Conservation (phyloP, 92 coral and sea anemone genomes). For the Ricordea florida region DNA sequence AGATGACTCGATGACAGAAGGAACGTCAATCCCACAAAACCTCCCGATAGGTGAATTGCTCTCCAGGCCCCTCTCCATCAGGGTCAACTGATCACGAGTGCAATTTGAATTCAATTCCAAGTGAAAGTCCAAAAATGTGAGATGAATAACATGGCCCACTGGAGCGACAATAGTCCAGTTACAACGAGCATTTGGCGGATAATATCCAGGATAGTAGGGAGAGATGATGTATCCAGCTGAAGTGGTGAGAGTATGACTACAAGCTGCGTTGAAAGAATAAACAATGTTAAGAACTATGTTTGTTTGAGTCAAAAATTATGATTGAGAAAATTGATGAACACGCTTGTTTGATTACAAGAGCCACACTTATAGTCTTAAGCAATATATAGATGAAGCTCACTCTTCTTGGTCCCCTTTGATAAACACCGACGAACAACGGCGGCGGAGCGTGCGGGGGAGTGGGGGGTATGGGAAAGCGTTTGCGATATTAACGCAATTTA, state of each 20-base stretch:
- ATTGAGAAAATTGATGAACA: too few species aligned
- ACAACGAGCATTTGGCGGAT: slow-evolving; percentile 54
- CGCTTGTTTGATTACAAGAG: too few species aligned
- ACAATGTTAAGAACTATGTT: too few species aligned
- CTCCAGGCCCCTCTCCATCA: slow-evolving; percentile 22
- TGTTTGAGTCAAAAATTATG: too few species aligned
- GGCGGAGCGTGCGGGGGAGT: too few species aligned
- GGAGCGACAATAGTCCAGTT: slow-evolving; percentile 51
- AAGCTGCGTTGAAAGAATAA: slow-evolving; percentile 1
- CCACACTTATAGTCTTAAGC: too few species aligned
- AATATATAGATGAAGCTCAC: too few species aligned
- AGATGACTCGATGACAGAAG: slow-evolving; percentile 30
- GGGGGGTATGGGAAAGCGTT: too few species aligned
- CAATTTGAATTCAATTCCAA: slow-evolving; percentile 43
- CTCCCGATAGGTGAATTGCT: slow-evolving; percentile 16
- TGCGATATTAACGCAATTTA: too few species aligned
- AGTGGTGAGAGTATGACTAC: slow-evolving; percentile 11
- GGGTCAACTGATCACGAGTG: slow-evolving; percentile 35
- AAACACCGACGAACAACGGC: too few species aligned
- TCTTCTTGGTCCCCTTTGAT: too few species aligned
- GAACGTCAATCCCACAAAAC: slow-evolving; percentile 60
- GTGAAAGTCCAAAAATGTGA: slow-evolving; percentile 32
- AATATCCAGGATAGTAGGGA: slow-evolving; percentile 66
- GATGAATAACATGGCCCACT: slow-evolving; percentile 41
- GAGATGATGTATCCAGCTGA: slow-evolving; percentile 47